A percentile compares a stretch with the other conserved stretches of the same genome.
Evolutionary conservation across 2,888 invertebrate species (phyloP).

Genomic region (Thera britannica): DNA sequence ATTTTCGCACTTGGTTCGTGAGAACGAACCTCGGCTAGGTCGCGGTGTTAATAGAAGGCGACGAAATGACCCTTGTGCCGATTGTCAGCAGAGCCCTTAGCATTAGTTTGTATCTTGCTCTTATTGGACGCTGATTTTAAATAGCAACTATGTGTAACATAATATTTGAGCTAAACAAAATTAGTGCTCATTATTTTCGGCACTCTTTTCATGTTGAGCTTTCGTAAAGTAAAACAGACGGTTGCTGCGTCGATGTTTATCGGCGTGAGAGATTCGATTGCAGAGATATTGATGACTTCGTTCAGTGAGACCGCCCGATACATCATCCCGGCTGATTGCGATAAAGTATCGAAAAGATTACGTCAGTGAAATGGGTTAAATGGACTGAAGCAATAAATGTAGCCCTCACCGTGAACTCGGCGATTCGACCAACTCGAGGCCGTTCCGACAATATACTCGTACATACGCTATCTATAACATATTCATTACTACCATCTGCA

Average conservation of each 20-base stretch:
- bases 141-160: too few species aligned
- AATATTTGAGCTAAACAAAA: too few species aligned
- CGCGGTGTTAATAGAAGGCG: constrained; percentile 48
- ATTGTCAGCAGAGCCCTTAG: constrained; percentile 9
- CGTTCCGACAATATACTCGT: constrained; percentile 38
- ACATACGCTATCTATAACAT: constrained; percentile 47
- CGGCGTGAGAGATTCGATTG: constrained; percentile 1
- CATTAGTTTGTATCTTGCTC: neutral
- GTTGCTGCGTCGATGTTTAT: neutral
- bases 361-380: constrained; percentile 78
- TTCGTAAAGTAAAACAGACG: neutral
- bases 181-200: neutral
- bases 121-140: constrained; percentile 5
- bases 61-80: constrained; percentile 28
- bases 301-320: constrained; percentile 8
- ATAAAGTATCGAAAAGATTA: constrained; percentile 65
- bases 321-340: constrained; percentile 24
- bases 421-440: constrained; percentile 65
- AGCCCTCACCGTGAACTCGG: constrained; percentile 78
- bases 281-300: constrained; percentile 1
- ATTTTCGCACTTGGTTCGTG: constrained; percentile 71
- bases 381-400: constrained; percentile 73
- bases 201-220: neutral
- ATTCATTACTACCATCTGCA: constrained; percentile 47
- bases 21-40: constrained; percentile 57